Base-by-base conservation (phyloP, 2,113 vertebrate species). In the Oxyura jamaicensis region DNA sequence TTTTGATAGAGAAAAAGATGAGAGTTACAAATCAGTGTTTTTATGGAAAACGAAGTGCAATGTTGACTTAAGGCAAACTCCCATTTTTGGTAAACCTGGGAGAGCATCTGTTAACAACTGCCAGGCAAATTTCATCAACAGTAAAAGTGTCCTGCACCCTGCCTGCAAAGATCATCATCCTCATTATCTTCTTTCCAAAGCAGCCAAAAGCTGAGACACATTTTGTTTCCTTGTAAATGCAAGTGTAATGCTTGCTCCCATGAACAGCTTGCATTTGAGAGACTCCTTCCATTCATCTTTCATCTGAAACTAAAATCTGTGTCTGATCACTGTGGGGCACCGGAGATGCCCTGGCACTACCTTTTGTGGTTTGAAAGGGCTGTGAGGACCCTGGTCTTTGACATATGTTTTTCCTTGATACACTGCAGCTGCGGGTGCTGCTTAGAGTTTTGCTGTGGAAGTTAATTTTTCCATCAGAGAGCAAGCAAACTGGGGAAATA, bases 191-290 rank as follows among this genome's bases (percentile, higher is more conserved):
- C 66, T 88, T 95, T 68, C 62, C 14, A 5, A 60, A 41, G 52
- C 33, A 36, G 26, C 33, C n/a, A 69, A 76, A 84, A 85, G 35
- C 42, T 66, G 53, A 68, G 48, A 71, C 23, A 31, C 22, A 11
- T 88, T 84, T 85, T 85, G 25, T 90, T 93, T 94, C 56, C 35
- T n/a, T n/a, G 23, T 90, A 65, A 67, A 59, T 55, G n/a, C 48
- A 60, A 19, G 8, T 67, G 31, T 74, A 77, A 86, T 62, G 15
- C 42, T 21, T 88, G 46, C 58, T 97, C 55, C 10, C 74, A 28
- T 9, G 62, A 71, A 58, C 59, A 85, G 46, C 33, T 82, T 75
- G 48, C 26, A 36, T 41, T 28, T 42, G 50, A 79, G 71, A 36
- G 23, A 55, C 59, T 75, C 6, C 29, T 63, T 62, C 52, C 33